Conservation (phyloP, 2,113 vertebrate genomes). For the Gasterosteus nipponicus region DNA sequence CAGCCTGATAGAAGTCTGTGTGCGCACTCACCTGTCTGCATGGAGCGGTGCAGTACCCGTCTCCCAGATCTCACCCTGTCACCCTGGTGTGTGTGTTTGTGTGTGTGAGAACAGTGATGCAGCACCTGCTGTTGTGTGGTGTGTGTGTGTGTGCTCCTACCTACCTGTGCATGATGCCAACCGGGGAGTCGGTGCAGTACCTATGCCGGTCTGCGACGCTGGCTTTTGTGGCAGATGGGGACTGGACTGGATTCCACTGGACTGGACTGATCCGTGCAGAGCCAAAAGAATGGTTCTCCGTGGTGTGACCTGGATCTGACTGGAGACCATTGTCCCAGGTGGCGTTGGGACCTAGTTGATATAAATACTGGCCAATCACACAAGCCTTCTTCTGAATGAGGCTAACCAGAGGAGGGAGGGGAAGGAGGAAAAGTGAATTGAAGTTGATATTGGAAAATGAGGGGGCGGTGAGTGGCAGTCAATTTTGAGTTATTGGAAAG, state of each 20-base stretch:
- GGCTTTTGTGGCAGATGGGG: constrained; percentile 55
- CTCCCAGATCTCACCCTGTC: constrained; percentile 28
- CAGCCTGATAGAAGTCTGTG: constrained; percentile 29
- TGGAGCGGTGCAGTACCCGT: constrained; percentile 33
- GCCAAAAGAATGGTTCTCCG: constrained; percentile 66
- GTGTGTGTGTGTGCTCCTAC: constrained; percentile 13
- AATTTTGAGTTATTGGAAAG: constrained; percentile 34
- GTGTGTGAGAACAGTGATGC: constrained; percentile 51
- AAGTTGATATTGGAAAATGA: constrained; percentile 57
- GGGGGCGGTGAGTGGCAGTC: constrained; percentile 44
- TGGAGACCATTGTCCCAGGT: constrained; percentile 82
- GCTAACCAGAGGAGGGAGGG: constrained; percentile 66
- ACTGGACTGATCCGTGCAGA: constrained; percentile 59
- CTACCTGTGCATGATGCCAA: constrained; percentile 49
- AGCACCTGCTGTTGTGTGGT: constrained; percentile 57
- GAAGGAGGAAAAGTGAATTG: constrained; percentile 47
- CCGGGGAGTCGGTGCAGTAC: constrained; percentile 44
- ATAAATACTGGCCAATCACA: constrained; percentile 86
- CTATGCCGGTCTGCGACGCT: constrained; percentile 57
- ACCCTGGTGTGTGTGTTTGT: constrained; percentile 33
- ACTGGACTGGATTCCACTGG: constrained; percentile 57
- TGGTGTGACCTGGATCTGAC: constrained; percentile 81
- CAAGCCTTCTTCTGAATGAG: constrained; percentile 70
- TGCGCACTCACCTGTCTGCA: constrained; percentile 58
- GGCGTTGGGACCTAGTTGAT: constrained; percentile 84